Evolutionary conservation across 1,140 invertebrate genomes (phyloP), one percentile per base, ranked within the genome.

Genomic region (Cydia pomonella): DNA sequence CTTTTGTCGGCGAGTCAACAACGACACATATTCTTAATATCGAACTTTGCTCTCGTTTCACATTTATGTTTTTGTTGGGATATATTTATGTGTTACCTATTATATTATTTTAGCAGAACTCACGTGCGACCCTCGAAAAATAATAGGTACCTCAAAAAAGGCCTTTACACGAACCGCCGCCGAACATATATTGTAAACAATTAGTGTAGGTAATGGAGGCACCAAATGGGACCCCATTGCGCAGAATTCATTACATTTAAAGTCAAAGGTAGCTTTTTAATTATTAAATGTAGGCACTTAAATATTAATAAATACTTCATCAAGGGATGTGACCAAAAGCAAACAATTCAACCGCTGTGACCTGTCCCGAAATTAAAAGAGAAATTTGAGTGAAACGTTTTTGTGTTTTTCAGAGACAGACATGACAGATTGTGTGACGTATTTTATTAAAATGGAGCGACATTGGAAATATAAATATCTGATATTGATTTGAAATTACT

Each of bases 151-250:
- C 41, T 44, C 41, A 44, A 3, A 44, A 13, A 16, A 13, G 50
- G n/a, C 16, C 16, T 18, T n/a, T 18, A 53, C 50, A n/a, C 50
- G 12, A 18, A 53, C 50, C 50, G 27, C 18, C 50, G 27, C 18
- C 62, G 23, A 13, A 25, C 18, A 38, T 66, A 33, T 66, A 29
- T 66, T 33, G 63, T n/a, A 29, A 66, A 25, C 63, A 66, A 66
- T 66, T 66, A 66, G 29, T 29, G 41, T 44, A 44, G 10, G 25
- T n/a, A 66, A 66, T 66, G 27, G 29, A 66, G 27, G 12, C 10
- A 29, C 63, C 63, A 33, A 66, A 66, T 66, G 25, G 63, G 62
- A 12, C 29, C 29, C 62, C n/a, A n/a, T 64, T 64, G 62, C 13
- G 25, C 25, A 25, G 21, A 27, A 64, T 64, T 64, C 12, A 64